These are phyloP conservation scores for Anthonomus grandis DNA, from an alignment of 1,140 invertebrate species.

Conservation along the genomic window DNA sequence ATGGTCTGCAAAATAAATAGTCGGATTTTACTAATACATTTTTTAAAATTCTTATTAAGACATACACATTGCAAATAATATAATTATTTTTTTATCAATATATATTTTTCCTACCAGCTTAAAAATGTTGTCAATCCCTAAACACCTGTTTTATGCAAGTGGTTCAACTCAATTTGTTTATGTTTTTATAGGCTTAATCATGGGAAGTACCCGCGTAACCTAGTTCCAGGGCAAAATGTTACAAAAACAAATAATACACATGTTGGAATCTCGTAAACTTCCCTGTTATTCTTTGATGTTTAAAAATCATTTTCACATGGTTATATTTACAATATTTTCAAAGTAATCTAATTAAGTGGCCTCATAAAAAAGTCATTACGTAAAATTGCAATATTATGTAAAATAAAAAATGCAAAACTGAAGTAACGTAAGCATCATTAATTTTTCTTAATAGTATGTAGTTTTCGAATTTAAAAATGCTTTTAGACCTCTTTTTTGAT, in stretches of 20 bases:
- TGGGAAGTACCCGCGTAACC: background rate
- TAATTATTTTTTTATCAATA: no score
- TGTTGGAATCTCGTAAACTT: constrained; percentile 3
- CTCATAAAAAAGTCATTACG: background rate
- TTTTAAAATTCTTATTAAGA: no score
- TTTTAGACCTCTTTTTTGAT: no score
- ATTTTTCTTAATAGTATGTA: no score
- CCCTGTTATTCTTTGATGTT: constrained; percentile 4
- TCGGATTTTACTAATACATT: no score
- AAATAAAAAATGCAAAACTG: no score
- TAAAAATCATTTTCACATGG: background rate
- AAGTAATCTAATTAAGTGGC: no score
- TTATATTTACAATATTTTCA: background rate
- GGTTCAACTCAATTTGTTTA: background rate
- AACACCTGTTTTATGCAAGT: background rate
- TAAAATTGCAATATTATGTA: background rate
- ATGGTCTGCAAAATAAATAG: no score
- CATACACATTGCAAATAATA: no score
- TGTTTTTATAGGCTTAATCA: background rate
- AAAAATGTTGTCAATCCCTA: background rate
- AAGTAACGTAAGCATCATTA: no score
- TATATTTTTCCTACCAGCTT: background rate
- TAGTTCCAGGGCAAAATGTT: background rate
- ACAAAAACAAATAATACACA: background rate
- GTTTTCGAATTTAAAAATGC: no score